Base-by-base conservation (phyloP, 2,113 vertebrate genomes). In the Eleginops maclovinus region DNA sequence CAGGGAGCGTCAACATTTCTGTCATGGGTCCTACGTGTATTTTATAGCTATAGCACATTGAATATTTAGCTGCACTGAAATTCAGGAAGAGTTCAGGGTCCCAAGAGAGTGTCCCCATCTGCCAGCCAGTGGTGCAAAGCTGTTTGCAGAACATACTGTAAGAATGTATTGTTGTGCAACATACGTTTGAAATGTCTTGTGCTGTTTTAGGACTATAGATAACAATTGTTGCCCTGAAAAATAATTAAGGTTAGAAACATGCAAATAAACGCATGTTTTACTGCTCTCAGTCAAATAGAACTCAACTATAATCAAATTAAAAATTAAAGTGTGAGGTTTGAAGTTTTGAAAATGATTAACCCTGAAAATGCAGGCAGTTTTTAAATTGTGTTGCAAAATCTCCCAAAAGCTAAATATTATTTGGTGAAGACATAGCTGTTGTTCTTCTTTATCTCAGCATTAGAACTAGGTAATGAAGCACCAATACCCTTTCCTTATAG, bases 381-480 rank as follows among this genome's bases (percentile, higher is more conserved):
- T 19, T 3, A 15, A 59, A 59, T 50, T 40, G 2, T 8, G 28
- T 21, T 4, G 9, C n/a, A 41, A 50, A 41, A 67, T 50, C n/a
- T 2, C 22, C 3, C 2, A 21, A 55, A 63, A 22, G 19, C 22
- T 3, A 58, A 40, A 21, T 0, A 17, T 40, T 10, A 3, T 22
- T 40, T 43, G 51, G 19, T 66, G 44, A 40, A 40, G 9, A 64
- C 24, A 31, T 2, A 31, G 22, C 10, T 36, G 2, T 46, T 59
- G 44, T 46, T 69, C 17, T 65, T 14, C 12, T 75, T 60, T 26
- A 24, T 10, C 8, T 68, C 26, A 22, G 59, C 68, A 77, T 9
- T 61, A 40, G 41, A 16, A 62, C 8, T 46, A 75, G 12, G 58
- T 24, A 22, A 14, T 22, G 54, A 54, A 60, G 26, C 36, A 76